Evolutionary conservation across 2,888 invertebrate species (phyloP).

Genomic region (Lithodes maja): DNA sequence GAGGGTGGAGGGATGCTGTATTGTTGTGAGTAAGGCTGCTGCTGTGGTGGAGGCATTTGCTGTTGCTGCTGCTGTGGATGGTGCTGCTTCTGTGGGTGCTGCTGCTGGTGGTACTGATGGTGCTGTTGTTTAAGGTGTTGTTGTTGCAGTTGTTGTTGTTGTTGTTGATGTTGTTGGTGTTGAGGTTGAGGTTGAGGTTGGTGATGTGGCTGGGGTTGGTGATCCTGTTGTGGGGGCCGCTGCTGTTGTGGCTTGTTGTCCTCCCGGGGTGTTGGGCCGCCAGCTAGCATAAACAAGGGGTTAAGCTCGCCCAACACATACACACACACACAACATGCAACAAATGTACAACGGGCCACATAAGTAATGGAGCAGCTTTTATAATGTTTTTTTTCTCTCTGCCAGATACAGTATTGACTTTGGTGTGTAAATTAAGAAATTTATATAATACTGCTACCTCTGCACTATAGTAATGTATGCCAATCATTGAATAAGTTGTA

Average conservation of each 20-base stretch:
- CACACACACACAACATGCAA: slow-evolving; percentile 52
- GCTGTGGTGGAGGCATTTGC: slow-evolving; percentile 27
- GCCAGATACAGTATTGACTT: too few relatives aligned
- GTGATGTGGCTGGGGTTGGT: slow-evolving; percentile 38
- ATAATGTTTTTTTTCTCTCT: too few relatives aligned
- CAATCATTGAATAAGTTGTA: too few relatives aligned
- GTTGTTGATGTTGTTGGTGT: slow-evolving; percentile 48
- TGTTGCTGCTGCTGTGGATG: slow-evolving; percentile 35
- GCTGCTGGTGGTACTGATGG: slow-evolving; percentile 47
- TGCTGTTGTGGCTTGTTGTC: slow-evolving; percentile 50
- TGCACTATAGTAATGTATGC: too few relatives aligned
- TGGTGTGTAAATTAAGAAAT: too few relatives aligned
- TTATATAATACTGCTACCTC: too few relatives aligned
- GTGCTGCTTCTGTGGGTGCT: slow-evolving; percentile 46
- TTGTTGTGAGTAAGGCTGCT: slow-evolving; percentile 49
- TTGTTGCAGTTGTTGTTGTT: slow-evolving; percentile 37
- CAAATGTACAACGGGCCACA: not conserved
- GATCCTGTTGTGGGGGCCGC: slow-evolving; percentile 12
- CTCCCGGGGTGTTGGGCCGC: slow-evolving; percentile 54
- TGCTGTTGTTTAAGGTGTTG: slow-evolving; percentile 44
- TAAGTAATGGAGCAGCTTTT: too few relatives aligned
- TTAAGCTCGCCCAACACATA: slow-evolving; percentile 52
- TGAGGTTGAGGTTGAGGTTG: slow-evolving; percentile 45
- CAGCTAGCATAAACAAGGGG: slow-evolving; percentile 60
- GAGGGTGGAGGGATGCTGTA: slow-evolving; percentile 55